Base-by-base conservation (phyloP, 2,888 invertebrate species). In the Oligia fasciuncula region DNA sequence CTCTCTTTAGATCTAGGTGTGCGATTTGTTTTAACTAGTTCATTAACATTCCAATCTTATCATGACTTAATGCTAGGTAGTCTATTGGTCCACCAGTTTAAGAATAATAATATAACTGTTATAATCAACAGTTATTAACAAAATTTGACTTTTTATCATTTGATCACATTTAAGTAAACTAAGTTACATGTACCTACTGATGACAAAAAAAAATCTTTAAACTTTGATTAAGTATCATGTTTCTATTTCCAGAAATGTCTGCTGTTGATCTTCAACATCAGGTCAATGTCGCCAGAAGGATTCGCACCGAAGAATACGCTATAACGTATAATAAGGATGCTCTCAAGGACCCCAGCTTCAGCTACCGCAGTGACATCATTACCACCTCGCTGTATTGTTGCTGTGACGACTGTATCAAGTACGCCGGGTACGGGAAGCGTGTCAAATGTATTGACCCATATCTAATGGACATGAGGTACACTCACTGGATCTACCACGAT, bases 391-490 rank as follows among this genome's bases (percentile, higher is more conserved):
- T 80, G 4, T 68, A 43, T 49, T 85, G 85, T 14, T 11, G 13
- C n/a, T 85, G 85, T 57, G n/a, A 67, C 0, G 84, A 84, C 29
- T 85, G 85, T 8, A 9, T 67, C 13, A 86, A 84, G 57, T 85
- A 60, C 54, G 66, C 77, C 35, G 86, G 85, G 4, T 77, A 77
- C 19, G n/a, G 62, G 0, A 75, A 80, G 54, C 77, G 80, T 0
- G 46, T 86, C 1, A 62, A 68, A 65, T 85, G 80, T 60, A 86
- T 85, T 43, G 87, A 85, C 19, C 85, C 85, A 0, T 84, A 84
- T 40, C 51, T 86, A 1, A 80, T 86, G 46, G 77, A 86, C 13
- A 84, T 70, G 87, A 74, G 71, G 40, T 67, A 63, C 62, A 80
- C 83, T 8, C 19, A 68, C 35, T 84, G 83, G 86, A 76, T 86